Conservation (phyloP, 2,888 invertebrate genomes). For the Thymelicus acteon region DNA sequence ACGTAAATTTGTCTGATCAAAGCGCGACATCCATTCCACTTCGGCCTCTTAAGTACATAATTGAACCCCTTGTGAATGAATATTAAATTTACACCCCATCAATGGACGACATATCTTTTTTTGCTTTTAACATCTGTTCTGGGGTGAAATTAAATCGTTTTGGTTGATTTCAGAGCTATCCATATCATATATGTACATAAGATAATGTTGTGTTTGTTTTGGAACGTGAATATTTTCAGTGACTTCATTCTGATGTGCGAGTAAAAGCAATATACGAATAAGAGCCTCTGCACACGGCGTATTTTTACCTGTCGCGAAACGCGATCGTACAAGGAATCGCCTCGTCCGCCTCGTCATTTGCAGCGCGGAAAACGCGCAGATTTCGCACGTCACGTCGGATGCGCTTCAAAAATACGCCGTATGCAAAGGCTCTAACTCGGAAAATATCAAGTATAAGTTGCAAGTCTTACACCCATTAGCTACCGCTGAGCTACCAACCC, state of each 20-base stretch:
- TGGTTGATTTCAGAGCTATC: conserved; percentile 22
- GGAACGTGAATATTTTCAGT: conserved; percentile 12
- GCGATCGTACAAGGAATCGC: too few relatives aligned
- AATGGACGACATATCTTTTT: conserved; percentile 28
- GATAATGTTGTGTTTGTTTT: not conserved
- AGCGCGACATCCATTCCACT: conserved; percentile 44
- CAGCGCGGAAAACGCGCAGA: too few relatives aligned
- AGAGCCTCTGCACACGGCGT: too few relatives aligned
- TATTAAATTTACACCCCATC: conserved; percentile 34
- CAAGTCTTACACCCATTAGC: too few relatives aligned
- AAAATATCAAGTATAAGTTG: not conserved
- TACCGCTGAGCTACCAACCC: too few relatives aligned
- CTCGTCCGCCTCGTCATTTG: too few relatives aligned
- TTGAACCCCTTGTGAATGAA: conserved; percentile 34
- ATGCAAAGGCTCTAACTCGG: too few relatives aligned
- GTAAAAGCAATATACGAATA: not conserved
- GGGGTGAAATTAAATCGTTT: conserved; percentile 20
- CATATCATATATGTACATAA: too few relatives aligned
- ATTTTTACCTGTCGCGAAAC: too few relatives aligned
- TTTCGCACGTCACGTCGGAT: too few relatives aligned
- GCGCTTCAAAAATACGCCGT: too few relatives aligned
- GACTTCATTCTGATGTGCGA: not conserved
- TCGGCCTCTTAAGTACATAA: conserved; percentile 27
- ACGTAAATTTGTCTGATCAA: conserved; percentile 65
- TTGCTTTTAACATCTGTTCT: conserved; percentile 30